Evolutionary conservation across 2,888 invertebrate species (phyloP).

Genomic region (Protophormia terraenovae): DNA sequence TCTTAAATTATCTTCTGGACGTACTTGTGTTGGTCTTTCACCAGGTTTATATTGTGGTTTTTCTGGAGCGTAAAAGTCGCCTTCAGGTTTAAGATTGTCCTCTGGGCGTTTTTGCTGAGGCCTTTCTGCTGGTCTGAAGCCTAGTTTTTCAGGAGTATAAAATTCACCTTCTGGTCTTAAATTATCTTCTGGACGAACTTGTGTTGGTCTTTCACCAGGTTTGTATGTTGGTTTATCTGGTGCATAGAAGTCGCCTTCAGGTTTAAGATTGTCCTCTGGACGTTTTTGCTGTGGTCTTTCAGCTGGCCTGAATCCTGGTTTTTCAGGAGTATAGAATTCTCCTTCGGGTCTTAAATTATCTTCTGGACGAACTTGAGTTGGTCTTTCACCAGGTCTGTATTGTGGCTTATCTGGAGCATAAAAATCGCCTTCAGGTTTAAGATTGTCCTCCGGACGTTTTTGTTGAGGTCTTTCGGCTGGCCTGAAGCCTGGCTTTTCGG

Average conservation of each 20-base stretch:
- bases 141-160: constrained; percentile 80
- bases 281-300: constrained; percentile 81
- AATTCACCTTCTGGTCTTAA: constrained; percentile 81
- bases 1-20: constrained; percentile 65
- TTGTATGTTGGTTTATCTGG: constrained; percentile 81
- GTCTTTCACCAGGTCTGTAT: constrained; percentile 78
- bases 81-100: constrained; percentile 84
- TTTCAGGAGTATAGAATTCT: constrained; percentile 81
- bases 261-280: constrained; percentile 82
- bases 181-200: constrained; percentile 82
- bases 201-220: constrained; percentile 82
- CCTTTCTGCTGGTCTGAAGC: constrained; percentile 77
- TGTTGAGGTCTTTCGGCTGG: constrained; percentile 79
- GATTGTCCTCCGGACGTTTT: constrained; percentile 82
- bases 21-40: constrained; percentile 81
- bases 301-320: constrained; percentile 78
- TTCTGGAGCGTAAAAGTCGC: constrained; percentile 83
- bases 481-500: constrained; percentile 75
- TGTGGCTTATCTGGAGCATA: constrained; percentile 78
- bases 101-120: constrained; percentile 81
- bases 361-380: constrained; percentile 81
- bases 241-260: constrained; percentile 83
- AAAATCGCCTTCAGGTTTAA: constrained; percentile 83
- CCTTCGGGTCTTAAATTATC: constrained; percentile 83
- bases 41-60: constrained; percentile 79